These are phyloP conservation scores for Adelognathus sp. DNA, from an alignment of 2,888 invertebrate species.

Conservation along the genomic window DNA sequence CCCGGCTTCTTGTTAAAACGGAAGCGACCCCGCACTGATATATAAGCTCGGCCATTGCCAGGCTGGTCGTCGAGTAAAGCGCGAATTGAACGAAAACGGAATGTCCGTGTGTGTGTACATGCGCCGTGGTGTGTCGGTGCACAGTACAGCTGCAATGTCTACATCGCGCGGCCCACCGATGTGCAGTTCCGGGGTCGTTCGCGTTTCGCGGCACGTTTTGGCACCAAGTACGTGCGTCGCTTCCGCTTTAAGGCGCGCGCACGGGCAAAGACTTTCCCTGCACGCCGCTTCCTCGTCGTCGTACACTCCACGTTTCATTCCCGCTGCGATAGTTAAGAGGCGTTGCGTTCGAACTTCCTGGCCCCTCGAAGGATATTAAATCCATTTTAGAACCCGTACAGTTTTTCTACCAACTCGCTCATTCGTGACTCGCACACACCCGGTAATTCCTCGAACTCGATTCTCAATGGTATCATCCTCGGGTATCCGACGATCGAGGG, in stretches of 20 bases:
- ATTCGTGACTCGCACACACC: not conserved
- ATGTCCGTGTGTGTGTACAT: not conserved
- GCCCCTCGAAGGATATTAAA: slow-evolving; percentile 54
- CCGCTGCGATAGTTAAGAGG: slow-evolving; percentile 49
- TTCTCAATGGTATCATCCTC: slow-evolving; percentile 43
- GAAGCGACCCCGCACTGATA: slow-evolving; percentile 6
- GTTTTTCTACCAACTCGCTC: slow-evolving; percentile 19
- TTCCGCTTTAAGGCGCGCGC: slow-evolving; percentile 50
- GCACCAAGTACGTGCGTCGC: slow-evolving; percentile 60
- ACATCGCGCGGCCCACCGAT: slow-evolving; percentile 1
- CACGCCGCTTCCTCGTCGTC: not conserved
- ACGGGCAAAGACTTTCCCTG: slow-evolving; percentile 8
- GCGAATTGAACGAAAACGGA: not conserved
- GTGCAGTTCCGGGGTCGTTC: slow-evolving; percentile 46
- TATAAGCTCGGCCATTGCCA: not conserved
- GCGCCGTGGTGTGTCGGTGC: not conserved
- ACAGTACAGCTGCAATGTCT: not conserved
- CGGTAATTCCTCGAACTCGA: slow-evolving; percentile 35
- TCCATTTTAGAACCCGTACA: slow-evolving; percentile 51
- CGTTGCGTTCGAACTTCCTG: slow-evolving; percentile 37
- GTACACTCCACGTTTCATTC: not conserved
- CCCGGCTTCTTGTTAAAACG: slow-evolving; percentile 25
- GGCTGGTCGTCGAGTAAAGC: not conserved
- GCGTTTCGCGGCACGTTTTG: slow-evolving; percentile 63
- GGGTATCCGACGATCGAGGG: slow-evolving; percentile 5